A percentile compares a stretch with the other conserved stretches of the same genome.
phyloP scores from a whole-genome alignment of 2,797 vertebrate species.

The Lophotriccus pileatus region DNA sequence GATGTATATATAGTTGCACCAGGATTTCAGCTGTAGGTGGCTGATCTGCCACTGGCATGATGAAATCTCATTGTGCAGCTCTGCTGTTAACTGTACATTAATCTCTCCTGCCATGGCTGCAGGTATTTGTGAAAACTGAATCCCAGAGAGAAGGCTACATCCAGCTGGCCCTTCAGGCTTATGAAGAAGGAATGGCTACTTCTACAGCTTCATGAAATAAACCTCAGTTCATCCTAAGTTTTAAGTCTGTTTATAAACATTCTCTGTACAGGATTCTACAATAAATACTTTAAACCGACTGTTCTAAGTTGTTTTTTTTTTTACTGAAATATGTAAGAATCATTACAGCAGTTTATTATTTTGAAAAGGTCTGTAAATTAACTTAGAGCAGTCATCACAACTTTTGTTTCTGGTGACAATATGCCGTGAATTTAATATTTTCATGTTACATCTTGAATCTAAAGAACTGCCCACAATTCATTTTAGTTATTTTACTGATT shows the following conservation, averaged over 20 bases:
- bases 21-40: neutral
- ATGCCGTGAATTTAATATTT: fast-evolving
- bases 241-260: neutral
- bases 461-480: neutral
- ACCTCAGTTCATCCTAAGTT: neutral
- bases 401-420: neutral
- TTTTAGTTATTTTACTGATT: neutral
- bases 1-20: neutral
- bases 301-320: neutral
- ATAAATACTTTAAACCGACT: neutral
- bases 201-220: slow-evolving; percentile 69
- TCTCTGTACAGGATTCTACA: slow-evolving; percentile 5
- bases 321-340: neutral
- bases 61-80: neutral
- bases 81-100: neutral
- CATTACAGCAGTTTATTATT: neutral
- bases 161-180: slow-evolving; percentile 87
- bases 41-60: neutral
- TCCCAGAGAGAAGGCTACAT: slow-evolving; percentile 86
- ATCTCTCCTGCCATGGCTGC: neutral
- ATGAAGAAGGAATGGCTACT: slow-evolving; percentile 75
- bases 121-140: slow-evolving; percentile 89
- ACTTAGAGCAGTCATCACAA: fast-evolving
- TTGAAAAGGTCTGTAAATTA: neutral
- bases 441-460: neutral